phyloP scores from a whole-genome alignment of 1,140 invertebrate genomes.

The Aphidius gifuensis region DNA sequence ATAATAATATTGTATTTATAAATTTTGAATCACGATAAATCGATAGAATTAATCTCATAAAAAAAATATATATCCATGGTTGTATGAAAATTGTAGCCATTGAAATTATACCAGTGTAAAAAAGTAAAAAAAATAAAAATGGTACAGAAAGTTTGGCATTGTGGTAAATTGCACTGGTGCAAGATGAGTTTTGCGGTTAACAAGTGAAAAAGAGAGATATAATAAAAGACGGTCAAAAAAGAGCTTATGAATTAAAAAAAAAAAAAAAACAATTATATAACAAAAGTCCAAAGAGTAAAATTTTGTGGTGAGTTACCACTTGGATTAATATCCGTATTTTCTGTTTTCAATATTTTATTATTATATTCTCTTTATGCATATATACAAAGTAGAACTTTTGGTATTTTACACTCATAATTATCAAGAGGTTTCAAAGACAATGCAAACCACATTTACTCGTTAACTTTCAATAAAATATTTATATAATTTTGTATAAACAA shows the following conservation, averaged over 20 bases:
- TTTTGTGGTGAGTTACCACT: constrained; percentile 22
- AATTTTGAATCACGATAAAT: too few species aligned
- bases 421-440: background rate
- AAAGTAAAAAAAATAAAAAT: background rate
- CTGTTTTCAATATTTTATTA: constrained; percentile 3
- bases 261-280: constrained; percentile 7
- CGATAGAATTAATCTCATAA: too few species aligned
- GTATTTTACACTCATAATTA: background rate
- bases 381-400: background rate
- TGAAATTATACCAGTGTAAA: too few species aligned
- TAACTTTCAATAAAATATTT: too few species aligned
- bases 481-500: too few species aligned
- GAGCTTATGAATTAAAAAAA: background rate
- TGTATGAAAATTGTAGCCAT: too few species aligned
- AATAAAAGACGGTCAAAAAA: constrained; percentile 12
- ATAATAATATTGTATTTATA: too few species aligned
- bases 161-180: constrained; percentile 20
- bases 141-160: constrained; percentile 1
- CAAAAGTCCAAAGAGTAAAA: constrained; percentile 5
- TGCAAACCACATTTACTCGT: too few species aligned
- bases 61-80: too few species aligned
- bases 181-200: constrained; percentile 23
- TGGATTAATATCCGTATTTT: constrained; percentile 25
- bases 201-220: background rate
- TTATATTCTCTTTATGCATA: constrained; percentile 2